Base-by-base conservation (phyloP, 1,140 invertebrate genomes). In the Homarus americanus region DNA sequence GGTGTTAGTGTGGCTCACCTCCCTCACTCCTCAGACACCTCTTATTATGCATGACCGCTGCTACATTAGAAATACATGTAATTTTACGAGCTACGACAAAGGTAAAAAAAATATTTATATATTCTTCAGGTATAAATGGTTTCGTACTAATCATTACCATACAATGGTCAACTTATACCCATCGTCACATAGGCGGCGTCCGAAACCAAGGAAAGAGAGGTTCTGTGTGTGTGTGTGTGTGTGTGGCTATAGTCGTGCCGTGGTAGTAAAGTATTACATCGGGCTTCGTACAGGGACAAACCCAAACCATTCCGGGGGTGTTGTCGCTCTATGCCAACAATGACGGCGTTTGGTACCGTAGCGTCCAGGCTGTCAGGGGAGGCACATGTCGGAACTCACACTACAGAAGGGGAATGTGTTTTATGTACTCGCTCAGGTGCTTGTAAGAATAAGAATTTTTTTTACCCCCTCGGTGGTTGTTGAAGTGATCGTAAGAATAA, bases 91-190 rank as follows among this genome's bases (percentile, higher is more conserved):
- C n/a, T n/a, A n/a, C n/a, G n/a, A n/a, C n/a, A n/a, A n/a, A n/a
- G n/a, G n/a, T n/a, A n/a, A n/a, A n/a, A n/a, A n/a, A n/a, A n/a
- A n/a, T n/a, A n/a, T n/a, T n/a, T n/a, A n/a, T n/a, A n/a, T n/a
- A n/a, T n/a, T n/a, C n/a, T 15, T 49, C 44, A 7, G 15, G 15
- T 15, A 15, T 49, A 49, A 49, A 24, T 0, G 75, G 75, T 76
- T 76, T 76, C 75, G 75, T 38, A 76, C 75, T 76, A 38, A 38
- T 76, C 36, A 76, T 76, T 76, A 40, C 75, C 75, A 76, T 76
- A 76, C 75, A 76, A 76, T 76, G 75, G 75, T 24, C 36, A 76
- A 76, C 34, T 38, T 73, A n/a, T 10, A 40, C 36, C 75, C 75
- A 76, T 76, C 75, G 75, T 76, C 75, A n/a, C 75, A 41, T 76